Evolutionary conservation across 2,113 vertebrate genomes (phyloP), one percentile per base, ranked within the genome.

Genomic region (Clarias gariepinus): DNA sequence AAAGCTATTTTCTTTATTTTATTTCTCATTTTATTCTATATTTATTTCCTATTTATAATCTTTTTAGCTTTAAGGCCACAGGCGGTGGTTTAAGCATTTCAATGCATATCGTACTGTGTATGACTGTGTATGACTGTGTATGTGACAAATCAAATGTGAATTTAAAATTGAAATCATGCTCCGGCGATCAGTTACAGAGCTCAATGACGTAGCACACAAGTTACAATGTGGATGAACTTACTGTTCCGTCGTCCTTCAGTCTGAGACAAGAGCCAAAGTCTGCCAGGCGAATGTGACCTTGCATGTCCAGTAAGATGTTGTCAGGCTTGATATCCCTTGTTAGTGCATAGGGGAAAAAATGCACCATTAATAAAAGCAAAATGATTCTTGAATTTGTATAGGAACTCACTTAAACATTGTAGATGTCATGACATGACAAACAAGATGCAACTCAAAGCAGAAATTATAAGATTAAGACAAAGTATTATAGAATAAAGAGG

Each of bases 181-280:
- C 53, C 23, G 25, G 36, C 30, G 18, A 53, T 11, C 4, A 12
- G 8, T 13, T 52, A 19, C 0, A 0, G 7, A 47, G 90, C 91
- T 91, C 64, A 55, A 6, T 13, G 85, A 87, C 61, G 73, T 19
- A 53, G 55, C 82, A 4, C 23, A 28, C 16, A 41, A 36, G 10
- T 41, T 53, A 60, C 9, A 58, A 28, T 23, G 88, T 85, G 79
- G 18, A 64, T 11, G 4, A 84, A 94, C 95, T 89, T 94, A 99
- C 98, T 88, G 97, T 99, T 95, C 98, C 98, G 88, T 99, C 98
- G 94, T 98, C 97, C 97, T 97, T 98, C 88, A 99, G 95, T 90
- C 96, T 99, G 90, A 99, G 96, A 93, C 98, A 99, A 92, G 98
- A 99, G 91, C 98, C 98, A 89, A 99, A 99, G 94, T 99, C 98